A percentile compares a stretch with the other conserved stretches of the same genome.
Evolutionary conservation across 1,140 invertebrate species (phyloP).

Genomic region (Amphibalanus amphitrite): DNA sequence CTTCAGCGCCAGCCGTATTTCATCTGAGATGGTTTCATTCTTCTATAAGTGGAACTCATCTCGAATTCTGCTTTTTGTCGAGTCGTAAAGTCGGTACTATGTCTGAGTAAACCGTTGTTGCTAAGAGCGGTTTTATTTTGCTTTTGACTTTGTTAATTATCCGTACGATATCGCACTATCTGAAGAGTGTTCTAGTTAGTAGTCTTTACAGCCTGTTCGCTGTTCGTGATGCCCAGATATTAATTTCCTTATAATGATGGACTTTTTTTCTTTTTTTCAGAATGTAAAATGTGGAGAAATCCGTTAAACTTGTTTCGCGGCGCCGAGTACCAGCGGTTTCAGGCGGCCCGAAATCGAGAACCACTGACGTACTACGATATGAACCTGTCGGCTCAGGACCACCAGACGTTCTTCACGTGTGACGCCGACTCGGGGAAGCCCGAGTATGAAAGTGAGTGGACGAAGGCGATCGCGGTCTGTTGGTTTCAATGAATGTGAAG

Average conservation of each 20-base stretch:
- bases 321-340: constrained; percentile 88
- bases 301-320: constrained; percentile 89
- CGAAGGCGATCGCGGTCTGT: no score
- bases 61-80: no score
- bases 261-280: no score
- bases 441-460: constrained; percentile 21
- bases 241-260: constrained; percentile 1
- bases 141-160: neutral
- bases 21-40: no score
- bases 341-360: constrained; percentile 76
- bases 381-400: constrained; percentile 96
- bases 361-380: constrained; percentile 97
- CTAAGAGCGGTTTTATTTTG: no score
- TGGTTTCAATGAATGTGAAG: no score
- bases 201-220: neutral
- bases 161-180: neutral
- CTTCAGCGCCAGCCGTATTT: no score
- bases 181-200: neutral
- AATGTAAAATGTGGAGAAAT: constrained; percentile 96
- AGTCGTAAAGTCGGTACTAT: no score
- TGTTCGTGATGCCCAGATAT: neutral
- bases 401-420: constrained; percentile 95
- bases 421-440: constrained; percentile 57
- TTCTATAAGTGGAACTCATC: no score
- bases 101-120: no score